These are phyloP conservation scores for Macrosoma leucophasiata DNA, from an alignment of 2,888 invertebrate species.

Conservation along the genomic window DNA sequence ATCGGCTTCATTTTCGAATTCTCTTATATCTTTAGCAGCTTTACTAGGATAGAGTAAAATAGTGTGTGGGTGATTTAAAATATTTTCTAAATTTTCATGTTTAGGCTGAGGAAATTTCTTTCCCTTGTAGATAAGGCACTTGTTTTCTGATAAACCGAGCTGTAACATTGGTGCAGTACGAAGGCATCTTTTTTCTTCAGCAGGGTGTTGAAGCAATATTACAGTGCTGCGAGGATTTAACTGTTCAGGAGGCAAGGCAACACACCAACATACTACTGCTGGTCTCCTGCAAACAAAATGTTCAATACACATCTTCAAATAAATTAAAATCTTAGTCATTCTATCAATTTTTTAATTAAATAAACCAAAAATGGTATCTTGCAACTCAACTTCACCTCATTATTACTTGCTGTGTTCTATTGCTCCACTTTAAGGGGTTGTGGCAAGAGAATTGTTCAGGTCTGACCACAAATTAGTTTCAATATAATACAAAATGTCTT, in stretches of 20 bases:
- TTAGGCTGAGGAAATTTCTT: constrained; percentile 86
- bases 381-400: no score
- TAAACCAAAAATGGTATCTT: no score
- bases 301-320: neutral
- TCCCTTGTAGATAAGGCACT: constrained; percentile 87
- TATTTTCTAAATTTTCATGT: constrained; percentile 78
- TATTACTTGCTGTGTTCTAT: no score
- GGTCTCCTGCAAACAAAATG: constrained; percentile 80
- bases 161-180: constrained; percentile 93
- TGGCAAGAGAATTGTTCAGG: no score
- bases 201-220: constrained; percentile 93
- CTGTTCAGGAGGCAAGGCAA: constrained; percentile 83
- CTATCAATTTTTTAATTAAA: no score
- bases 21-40: constrained; percentile 81
- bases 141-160: constrained; percentile 81
- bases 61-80: constrained; percentile 81
- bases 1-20: constrained; percentile 52
- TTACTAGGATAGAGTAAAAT: constrained; percentile 88
- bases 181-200: constrained; percentile 92
- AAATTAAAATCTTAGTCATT: no score
- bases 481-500: no score
- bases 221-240: constrained; percentile 82
- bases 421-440: no score
- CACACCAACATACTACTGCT: constrained; percentile 92
- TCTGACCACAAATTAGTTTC: no score